Base-by-base conservation (phyloP, 2,888 invertebrate genomes). In the Anoncus sp. region DNA sequence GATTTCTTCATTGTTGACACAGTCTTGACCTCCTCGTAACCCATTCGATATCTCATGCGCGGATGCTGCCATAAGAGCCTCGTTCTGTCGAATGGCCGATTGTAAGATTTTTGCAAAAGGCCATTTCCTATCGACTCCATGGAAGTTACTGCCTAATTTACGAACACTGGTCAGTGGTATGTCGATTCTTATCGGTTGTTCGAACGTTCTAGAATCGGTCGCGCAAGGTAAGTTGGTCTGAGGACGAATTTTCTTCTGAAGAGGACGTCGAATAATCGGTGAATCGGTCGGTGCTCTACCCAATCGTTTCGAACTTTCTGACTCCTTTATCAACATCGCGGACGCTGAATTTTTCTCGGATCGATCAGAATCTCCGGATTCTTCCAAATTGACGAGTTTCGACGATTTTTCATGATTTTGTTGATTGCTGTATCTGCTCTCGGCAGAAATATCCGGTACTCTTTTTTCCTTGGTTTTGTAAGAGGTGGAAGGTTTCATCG, bases 121-220 rank as follows among this genome's bases (percentile, higher is more conserved):
- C 20, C 55, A 22, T n/a, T 75, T 70, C 38, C 71, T 71, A 22
- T 79, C 78, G 1, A 63, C 35, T 7, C 77, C 49, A 35, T 79
- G 75, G 22, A 82, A 57, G 16, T 77, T 57, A 62, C 79, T 80
- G 24, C 81, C 79, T 31, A 76, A 73, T 59, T 83, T 82, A 9
- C 77, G 63, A 24, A 80, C 82, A 2, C 69, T 80, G 3, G 63
- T 75, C 18, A 82, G 77, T 3, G 85, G 84, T 24, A 83, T 81
- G 40, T 70, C 82, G 18, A 84, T 77, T 65, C 81, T 83, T 0
- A 74, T 83, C 12, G 83, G 81, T 51, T 82, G 63, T 10, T 22
- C 67, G 24, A 57, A 24, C n/a, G 43, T 38, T 20, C 18, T 12
- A 38, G 18, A 3, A 3, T 53, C 47, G 4, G 65, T 16, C 18